Percentiles rank a stretch among this genome's conserved stretches.
Evolutionary conservation across 2,888 invertebrate species (phyloP).

Genomic region (Marasmarcha lunaedactyla): DNA sequence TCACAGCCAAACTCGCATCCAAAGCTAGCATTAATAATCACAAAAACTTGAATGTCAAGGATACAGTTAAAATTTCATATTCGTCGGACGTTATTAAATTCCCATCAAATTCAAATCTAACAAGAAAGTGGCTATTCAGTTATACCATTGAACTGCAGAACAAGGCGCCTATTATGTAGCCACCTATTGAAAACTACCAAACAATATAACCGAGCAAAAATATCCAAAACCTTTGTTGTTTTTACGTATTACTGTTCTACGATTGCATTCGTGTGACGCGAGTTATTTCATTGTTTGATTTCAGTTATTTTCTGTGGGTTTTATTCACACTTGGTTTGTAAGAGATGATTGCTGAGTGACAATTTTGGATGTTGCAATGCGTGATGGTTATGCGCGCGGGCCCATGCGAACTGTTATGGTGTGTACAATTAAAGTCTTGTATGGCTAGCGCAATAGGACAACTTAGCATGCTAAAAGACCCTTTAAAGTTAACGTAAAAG

Average conservation of each 20-base stretch:
- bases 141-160: no score
- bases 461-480: no score
- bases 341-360: constrained; percentile 33
- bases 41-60: no score
- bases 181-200: no score
- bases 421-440: constrained; percentile 17
- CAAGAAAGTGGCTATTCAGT: no score
- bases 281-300: constrained; percentile 47
- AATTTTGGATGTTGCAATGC: constrained; percentile 33
- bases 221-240: background rate
- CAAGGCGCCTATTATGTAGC: no score
- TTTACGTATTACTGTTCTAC: constrained; percentile 6
- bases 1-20: no score
- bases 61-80: no score
- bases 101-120: no score
- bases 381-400: constrained; percentile 25
- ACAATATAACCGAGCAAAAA: background rate
- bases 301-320: constrained; percentile 26
- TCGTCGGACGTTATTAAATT: no score
- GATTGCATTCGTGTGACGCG: constrained; percentile 28
- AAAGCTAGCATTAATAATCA: no score
- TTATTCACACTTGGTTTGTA: constrained; percentile 26
- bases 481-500: no score
- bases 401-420: constrained; percentile 42
- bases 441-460: background rate